These are phyloP conservation scores for Onychorhynchus coronatus DNA, from an alignment of 2,113 vertebrate genomes.

Conservation along the genomic window DNA sequence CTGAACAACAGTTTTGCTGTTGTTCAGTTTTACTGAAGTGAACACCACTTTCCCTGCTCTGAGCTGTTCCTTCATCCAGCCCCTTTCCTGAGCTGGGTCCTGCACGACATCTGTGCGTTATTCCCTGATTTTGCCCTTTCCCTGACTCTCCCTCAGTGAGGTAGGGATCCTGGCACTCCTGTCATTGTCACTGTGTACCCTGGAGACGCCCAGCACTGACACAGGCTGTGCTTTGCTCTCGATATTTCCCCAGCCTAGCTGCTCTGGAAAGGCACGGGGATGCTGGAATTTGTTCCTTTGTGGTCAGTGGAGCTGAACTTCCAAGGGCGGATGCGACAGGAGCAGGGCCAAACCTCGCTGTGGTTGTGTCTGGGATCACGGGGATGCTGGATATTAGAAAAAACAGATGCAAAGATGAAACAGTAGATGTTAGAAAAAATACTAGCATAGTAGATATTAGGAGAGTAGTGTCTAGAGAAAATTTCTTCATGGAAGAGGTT, in stretches of 20 bases:
- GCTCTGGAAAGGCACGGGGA: neutral
- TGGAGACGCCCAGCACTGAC: neutral
- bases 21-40: too few species aligned
- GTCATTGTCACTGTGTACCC: neutral
- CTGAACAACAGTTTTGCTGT: neutral
- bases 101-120: neutral
- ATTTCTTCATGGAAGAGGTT: neutral
- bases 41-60: neutral
- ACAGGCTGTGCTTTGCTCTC: neutral
- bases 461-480: neutral
- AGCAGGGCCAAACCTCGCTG: neutral
- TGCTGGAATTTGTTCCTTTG: neutral
- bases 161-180: neutral
- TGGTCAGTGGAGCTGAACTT: neutral
- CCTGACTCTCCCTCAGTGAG: fast-evolving
- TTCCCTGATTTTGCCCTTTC: neutral
- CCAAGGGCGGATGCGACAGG: fast-evolving
- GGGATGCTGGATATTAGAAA: neutral
- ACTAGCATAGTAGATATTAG: neutral
- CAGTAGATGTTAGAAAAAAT: neutral
- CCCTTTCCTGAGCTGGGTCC: neutral
- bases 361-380: fast-evolving
- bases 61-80: neutral
- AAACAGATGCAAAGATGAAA: neutral
- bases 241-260: fast-evolving